Evolutionary conservation across 2,113 vertebrate species (phyloP).

Genomic region (Potamarius usumacintae): DNA sequence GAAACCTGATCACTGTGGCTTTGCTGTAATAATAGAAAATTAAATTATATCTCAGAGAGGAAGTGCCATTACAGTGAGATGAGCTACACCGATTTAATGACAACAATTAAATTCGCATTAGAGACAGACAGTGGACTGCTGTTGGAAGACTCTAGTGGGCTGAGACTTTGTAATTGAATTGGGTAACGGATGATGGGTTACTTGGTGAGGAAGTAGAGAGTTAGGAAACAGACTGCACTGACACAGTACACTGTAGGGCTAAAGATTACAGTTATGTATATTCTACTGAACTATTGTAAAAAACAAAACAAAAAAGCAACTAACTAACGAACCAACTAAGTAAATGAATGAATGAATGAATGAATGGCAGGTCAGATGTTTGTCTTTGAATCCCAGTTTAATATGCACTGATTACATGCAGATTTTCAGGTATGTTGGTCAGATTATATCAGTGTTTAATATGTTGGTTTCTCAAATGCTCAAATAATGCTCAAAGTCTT

Average conservation of each 20-base stretch:
- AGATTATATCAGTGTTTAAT: not conserved
- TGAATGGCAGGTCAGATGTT: not conserved
- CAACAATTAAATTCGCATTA: conserved; percentile 61
- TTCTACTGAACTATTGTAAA: not conserved
- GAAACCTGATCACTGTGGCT: conserved; percentile 41
- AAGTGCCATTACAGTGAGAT: conserved; percentile 53
- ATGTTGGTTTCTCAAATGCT: not conserved
- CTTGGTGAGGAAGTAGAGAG: conserved; percentile 15
- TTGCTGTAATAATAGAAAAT: conserved; percentile 35
- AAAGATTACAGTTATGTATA: conserved; percentile 3
- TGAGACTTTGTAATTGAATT: conserved; percentile 49
- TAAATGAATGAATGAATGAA: too few relatives aligned
- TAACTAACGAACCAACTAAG: too few relatives aligned
- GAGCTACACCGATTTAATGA: conserved; percentile 61
- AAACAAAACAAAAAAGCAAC: not conserved
- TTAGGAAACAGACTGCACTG: conserved; percentile 28
- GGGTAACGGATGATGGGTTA: conserved; percentile 37
- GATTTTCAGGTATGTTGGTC: not conserved
- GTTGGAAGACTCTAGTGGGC: conserved; percentile 20
- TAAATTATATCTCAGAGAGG: conserved; percentile 32
- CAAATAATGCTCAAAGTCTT: not conserved
- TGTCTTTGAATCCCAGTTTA: not conserved
- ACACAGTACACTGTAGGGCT: conserved; percentile 2
- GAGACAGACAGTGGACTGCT: conserved; percentile 38
- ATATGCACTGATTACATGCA: not conserved